Base-by-base conservation (phyloP, 1,140 invertebrate species). In the Acromyrmex echinatior region DNA sequence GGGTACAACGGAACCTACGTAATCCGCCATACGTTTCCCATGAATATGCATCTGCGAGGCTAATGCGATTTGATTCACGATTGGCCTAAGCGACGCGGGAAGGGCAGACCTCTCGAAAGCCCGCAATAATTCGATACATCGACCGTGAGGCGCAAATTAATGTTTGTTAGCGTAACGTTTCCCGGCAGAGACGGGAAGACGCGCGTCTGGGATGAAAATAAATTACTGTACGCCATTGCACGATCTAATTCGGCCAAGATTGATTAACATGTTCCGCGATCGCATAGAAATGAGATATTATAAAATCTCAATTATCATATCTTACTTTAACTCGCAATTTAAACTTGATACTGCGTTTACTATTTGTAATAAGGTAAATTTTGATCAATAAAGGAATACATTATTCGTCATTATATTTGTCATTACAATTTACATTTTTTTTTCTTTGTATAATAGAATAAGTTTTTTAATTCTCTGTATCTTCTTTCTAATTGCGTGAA, bases 11-110 rank as follows among this genome's bases (percentile, higher is more conserved):
- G 91, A 91, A 94, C 91, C 89, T 93, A 89, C 90, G 90, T 94
- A 94, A 94, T 94, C 93, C 92, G 86, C 90, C 93, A 93, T 93
- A 93, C 91, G 92, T 94, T 93, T 93, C 93, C 93, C 92, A 94
- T 94, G 93, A 94, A 94, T 94, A 94, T 94, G 93, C 93, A 94
- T 94, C 93, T 94, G 92, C 91, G 91, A 92, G 91, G 89, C 92
- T 94, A 94, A 94, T 94, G 93, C 93, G 93, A 94, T 94, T 94
- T 94, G 93, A 94, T 94, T 94, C 93, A 93, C 93, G 93, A 94
- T 94, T 91, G 89, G 88, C 79, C 86, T 79, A 87, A 90, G 86
- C 86, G 90, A 60, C 39, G 39, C n/a, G 80, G 86, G 39, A 70
- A 80, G 71, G 87, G 82, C 66, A 82, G 63, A 87, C 80, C 91